Conservation (phyloP, 2,888 invertebrate species). For the Phortica magna region DNA sequence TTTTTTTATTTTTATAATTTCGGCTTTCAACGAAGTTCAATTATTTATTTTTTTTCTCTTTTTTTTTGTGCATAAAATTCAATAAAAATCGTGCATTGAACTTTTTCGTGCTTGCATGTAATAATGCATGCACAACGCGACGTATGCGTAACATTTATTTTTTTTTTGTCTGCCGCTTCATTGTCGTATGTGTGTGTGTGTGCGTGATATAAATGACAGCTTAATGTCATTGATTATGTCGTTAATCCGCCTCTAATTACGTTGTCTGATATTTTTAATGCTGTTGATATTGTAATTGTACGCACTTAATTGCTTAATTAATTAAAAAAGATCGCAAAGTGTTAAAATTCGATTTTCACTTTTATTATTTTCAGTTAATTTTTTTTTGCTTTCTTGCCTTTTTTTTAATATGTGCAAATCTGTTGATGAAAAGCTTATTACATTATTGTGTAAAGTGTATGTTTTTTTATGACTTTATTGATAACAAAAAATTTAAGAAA, state of each 20-base stretch:
- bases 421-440: background rate
- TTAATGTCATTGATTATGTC: slow-evolving; percentile 60
- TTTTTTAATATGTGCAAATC: background rate
- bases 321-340: slow-evolving; percentile 49
- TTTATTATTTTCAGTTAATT: background rate
- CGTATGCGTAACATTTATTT: background rate
- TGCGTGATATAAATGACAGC: slow-evolving; percentile 47
- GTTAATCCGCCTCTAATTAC: slow-evolving; percentile 58
- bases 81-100: slow-evolving; percentile 25
- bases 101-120: background rate
- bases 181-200: background rate
- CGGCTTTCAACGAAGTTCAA: background rate
- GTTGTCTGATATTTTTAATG: background rate
- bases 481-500: too few species aligned
- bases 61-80: too few species aligned
- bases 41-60: background rate
- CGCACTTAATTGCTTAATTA: slow-evolving; percentile 59
- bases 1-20: background rate
- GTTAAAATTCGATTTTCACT: slow-evolving; percentile 1
- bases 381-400: background rate
- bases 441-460: too few species aligned
- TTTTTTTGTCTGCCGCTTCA: background rate
- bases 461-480: too few species aligned
- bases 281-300: slow-evolving; percentile 28
- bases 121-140: background rate